Conservation (phyloP, 2,113 vertebrate species). For the Silurus asotus region DNA sequence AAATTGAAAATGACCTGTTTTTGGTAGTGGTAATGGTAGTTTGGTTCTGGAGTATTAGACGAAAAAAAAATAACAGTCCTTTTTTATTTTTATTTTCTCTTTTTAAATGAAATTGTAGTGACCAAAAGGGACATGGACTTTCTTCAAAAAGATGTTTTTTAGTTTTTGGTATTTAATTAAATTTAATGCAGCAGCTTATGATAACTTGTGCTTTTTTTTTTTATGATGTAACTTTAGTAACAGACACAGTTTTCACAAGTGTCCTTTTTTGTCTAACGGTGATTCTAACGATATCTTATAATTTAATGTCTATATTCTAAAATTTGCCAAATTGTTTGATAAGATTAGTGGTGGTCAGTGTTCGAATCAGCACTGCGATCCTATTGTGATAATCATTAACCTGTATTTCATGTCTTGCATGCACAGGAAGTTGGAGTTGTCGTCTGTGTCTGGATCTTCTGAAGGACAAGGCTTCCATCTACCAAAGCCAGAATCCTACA, state of each 20-base stretch:
- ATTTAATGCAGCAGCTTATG: too few relatives aligned
- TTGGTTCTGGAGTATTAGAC: too few relatives aligned
- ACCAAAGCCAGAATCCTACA: slow-evolving; percentile 87
- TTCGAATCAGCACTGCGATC: neutral
- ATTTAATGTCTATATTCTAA: neutral
- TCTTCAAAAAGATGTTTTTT: neutral
- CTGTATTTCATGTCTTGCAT: neutral
- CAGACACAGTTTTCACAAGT: neutral
- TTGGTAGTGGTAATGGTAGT: too few relatives aligned
- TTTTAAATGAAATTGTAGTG: too few relatives aligned
- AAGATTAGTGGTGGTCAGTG: neutral
- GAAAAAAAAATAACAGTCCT: too few relatives aligned
- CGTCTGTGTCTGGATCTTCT: slow-evolving; percentile 93
- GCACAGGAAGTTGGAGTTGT: slow-evolving; percentile 94
- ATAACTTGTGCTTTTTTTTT: too few relatives aligned
- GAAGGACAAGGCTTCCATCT: slow-evolving; percentile 97
- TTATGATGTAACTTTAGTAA: neutral
- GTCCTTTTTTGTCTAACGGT: neutral
- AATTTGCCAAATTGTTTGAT: neutral
- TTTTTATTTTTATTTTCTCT: too few relatives aligned
- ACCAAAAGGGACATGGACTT: too few relatives aligned
- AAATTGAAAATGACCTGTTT: too few relatives aligned
- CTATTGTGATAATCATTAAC: neutral
- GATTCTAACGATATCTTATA: neutral
- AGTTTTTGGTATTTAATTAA: neutral